These are phyloP conservation scores for Cremastobaeus sp. DNA, from an alignment of 2,888 invertebrate species.

Conservation along the genomic window DNA sequence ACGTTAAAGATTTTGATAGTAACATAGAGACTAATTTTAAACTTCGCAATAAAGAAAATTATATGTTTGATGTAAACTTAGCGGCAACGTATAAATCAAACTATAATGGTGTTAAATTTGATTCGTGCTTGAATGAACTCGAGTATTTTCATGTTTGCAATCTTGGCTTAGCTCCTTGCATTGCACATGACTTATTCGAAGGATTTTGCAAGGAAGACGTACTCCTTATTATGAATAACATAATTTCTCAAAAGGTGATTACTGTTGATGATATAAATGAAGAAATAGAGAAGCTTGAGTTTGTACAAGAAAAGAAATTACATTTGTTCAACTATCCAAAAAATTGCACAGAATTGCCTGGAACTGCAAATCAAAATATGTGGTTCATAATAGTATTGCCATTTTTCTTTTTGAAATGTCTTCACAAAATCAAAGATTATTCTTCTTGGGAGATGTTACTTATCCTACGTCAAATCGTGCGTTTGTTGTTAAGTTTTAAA, in stretches of 20 bases:
- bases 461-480: background rate
- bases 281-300: background rate
- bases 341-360: conserved; percentile 1
- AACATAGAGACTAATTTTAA: background rate
- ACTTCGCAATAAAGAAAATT: background rate
- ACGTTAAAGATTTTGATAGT: conserved; percentile 12
- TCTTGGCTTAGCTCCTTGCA: conserved; percentile 53
- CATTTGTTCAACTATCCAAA: background rate
- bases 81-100: conserved; percentile 9
- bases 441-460: conserved; percentile 8
- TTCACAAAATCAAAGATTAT: background rate
- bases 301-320: conserved; percentile 6
- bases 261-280: background rate
- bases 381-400: conserved; percentile 16
- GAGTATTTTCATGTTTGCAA: conserved; percentile 62
- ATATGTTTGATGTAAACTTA: conserved; percentile 5
- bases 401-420: conserved; percentile 3
- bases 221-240: conserved; percentile 54
- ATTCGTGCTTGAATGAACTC: conserved; percentile 61
- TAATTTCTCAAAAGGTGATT: conserved; percentile 23
- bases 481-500: conserved; percentile 36
- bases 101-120: conserved; percentile 52
- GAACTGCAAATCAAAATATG: conserved; percentile 12
- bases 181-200: conserved; percentile 63
- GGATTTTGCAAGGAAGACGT: conserved; percentile 58